These are phyloP conservation scores for Siphonodentalium dalli DNA, from an alignment of 2,888 invertebrate species.

Conservation along the genomic window DNA sequence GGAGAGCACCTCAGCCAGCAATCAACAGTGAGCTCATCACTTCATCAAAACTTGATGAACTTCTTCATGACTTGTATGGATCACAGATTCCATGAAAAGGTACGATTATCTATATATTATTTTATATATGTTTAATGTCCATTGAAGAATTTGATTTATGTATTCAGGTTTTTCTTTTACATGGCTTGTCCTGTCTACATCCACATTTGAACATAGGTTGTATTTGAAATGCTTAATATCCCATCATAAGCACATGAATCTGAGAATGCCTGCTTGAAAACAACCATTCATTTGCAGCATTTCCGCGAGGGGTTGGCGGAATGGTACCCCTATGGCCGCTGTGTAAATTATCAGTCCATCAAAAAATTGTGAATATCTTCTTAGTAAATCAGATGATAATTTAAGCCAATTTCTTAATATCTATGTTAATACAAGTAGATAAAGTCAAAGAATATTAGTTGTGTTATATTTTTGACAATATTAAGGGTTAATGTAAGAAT, in stretches of 20 bases:
- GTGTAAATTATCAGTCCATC: background rate
- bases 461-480: background rate
- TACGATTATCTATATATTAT: conserved; percentile 3
- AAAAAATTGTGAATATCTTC: background rate
- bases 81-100: conserved; percentile 45
- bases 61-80: conserved; percentile 75
- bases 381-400: background rate
- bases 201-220: no score
- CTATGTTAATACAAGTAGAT: no score
- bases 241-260: no score
- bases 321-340: background rate
- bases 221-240: no score
- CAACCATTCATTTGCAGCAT: no score
- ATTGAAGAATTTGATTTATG: no score
- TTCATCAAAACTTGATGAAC: conserved; percentile 73
- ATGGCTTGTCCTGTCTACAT: no score
- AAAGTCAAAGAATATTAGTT: background rate
- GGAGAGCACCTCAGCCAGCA: conserved; percentile 75
- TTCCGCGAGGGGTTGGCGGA: no score
- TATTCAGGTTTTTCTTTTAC: no score
- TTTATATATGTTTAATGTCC: background rate
- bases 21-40: conserved; percentile 72
- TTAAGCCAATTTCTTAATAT: background rate
- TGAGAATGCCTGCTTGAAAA: no score
- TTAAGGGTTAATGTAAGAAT: no score